Evolutionary conservation across 2,888 invertebrate genomes (phyloP).

Genomic region (Gortyna flavago): DNA sequence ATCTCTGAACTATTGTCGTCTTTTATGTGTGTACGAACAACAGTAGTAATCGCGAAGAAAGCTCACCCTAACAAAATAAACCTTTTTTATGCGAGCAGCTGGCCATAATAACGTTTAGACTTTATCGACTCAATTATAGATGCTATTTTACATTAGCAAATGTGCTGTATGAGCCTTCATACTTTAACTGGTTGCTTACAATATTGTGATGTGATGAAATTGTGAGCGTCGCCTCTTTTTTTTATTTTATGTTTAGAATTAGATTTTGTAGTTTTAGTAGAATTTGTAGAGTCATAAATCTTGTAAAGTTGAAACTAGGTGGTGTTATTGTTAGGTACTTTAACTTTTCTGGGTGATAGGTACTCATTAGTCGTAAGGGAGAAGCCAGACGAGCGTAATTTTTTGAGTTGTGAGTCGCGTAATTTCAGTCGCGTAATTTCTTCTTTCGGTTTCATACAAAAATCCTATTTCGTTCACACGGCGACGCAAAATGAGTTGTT

Average conservation of each 20-base stretch:
- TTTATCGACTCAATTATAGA: slow-evolving; percentile 70
- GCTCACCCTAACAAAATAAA: slow-evolving; percentile 84
- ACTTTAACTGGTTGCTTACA: slow-evolving; percentile 70
- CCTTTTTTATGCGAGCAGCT: slow-evolving; percentile 77
- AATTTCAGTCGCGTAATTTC: no score
- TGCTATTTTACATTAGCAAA: slow-evolving; percentile 72
- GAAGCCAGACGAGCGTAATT: no score
- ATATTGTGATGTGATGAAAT: slow-evolving; percentile 67
- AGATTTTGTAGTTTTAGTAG: no score
- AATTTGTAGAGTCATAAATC: neutral
- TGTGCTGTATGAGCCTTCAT: slow-evolving; percentile 61
- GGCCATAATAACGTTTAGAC: slow-evolving; percentile 65
- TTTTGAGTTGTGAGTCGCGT: no score
- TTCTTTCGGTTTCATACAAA: no score
- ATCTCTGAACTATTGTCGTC: slow-evolving; percentile 79
- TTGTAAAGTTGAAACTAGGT: neutral
- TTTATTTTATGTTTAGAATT: neutral
- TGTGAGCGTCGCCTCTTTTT: slow-evolving; percentile 71
- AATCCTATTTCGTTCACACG: no score
- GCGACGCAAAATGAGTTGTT: no score
- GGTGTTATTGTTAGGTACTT: neutral
- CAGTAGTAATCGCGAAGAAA: slow-evolving; percentile 86
- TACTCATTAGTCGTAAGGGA: neutral
- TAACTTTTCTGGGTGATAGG: neutral
- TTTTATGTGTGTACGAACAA: slow-evolving; percentile 83